Percentiles rank a stretch among this genome's conserved stretches.
Conservation (phyloP, 2,888 invertebrate genomes). For the Allygus modestus region DNA sequence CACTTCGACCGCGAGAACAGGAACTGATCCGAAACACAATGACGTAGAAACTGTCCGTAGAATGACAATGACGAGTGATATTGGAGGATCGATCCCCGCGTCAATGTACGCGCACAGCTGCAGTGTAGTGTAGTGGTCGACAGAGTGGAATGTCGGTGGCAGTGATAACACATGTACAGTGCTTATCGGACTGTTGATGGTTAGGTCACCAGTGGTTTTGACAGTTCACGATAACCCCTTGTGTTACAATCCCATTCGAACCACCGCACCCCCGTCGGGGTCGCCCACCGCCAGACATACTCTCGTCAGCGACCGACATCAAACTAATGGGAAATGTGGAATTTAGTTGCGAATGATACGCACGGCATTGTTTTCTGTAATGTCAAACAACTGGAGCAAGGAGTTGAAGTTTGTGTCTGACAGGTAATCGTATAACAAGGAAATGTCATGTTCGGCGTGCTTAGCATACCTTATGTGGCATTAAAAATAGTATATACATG, state of each 20-base stretch:
- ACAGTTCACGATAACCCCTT: constrained; percentile 24
- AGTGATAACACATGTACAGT: constrained; percentile 35
- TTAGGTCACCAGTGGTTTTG: constrained; percentile 43
- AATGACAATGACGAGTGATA: background rate
- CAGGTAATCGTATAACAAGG: too few species aligned
- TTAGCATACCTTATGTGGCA: too few species aligned
- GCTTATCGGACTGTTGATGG: constrained; percentile 44
- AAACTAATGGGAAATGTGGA: too few species aligned
- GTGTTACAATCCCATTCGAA: constrained; percentile 16
- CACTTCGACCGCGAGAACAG: background rate
- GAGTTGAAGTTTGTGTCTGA: too few species aligned
- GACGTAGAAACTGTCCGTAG: background rate
- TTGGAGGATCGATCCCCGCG: background rate
- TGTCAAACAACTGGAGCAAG: too few species aligned
- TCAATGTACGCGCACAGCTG: background rate
- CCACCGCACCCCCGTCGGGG: background rate
- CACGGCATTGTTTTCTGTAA: too few species aligned
- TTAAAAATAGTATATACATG: too few species aligned
- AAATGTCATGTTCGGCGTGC: too few species aligned
- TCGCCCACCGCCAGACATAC: background rate
- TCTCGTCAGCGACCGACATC: background rate
- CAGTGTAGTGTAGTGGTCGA: background rate
- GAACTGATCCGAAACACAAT: background rate
- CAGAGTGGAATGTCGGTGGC: background rate
- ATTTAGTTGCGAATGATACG: too few species aligned